phyloP scores from a whole-genome alignment of 2,888 invertebrate genomes.

The Aphidoletes aphidimyza region DNA sequence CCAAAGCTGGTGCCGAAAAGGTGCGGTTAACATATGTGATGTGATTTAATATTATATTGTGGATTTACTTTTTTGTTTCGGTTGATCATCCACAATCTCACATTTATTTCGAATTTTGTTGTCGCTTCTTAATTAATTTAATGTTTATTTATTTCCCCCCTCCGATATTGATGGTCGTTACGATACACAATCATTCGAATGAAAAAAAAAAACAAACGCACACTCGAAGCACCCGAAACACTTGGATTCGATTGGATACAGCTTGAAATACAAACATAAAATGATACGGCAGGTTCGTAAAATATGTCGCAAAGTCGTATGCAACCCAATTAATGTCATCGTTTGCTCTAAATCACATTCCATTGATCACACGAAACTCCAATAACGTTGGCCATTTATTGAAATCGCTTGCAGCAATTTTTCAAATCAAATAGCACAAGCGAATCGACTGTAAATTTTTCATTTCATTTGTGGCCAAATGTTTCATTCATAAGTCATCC shows the following conservation, averaged over 20 bases:
- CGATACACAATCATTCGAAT: not conserved
- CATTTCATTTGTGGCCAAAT: slow-evolving; percentile 41
- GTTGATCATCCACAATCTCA: not conserved
- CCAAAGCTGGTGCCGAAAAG: not conserved
- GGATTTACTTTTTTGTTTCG: slow-evolving; percentile 1
- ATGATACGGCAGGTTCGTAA: not conserved
- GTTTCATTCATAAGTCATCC: slow-evolving; percentile 35
- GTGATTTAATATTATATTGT: not conserved
- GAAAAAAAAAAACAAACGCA: not conserved
- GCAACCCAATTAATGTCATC: slow-evolving; percentile 32
- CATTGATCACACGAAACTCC: not conserved
- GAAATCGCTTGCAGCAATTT: not conserved
- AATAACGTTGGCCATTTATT: not conserved
- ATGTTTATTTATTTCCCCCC: not conserved
- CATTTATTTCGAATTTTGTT: not conserved
- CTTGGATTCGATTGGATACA: too few relatives aligned
- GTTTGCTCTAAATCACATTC: not conserved
- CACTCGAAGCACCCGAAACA: too few relatives aligned
- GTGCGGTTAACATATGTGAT: not conserved
- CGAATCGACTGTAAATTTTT: not conserved
- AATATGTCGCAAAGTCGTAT: not conserved
- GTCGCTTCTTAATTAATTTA: slow-evolving; percentile 2
- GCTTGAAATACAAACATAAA: too few relatives aligned
- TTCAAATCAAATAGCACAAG: not conserved
- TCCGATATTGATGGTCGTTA: not conserved